Evolutionary conservation across 2,113 vertebrate genomes (phyloP), one percentile per base, ranked within the genome.

Genomic region (Hymenochirus boettgeri): DNA sequence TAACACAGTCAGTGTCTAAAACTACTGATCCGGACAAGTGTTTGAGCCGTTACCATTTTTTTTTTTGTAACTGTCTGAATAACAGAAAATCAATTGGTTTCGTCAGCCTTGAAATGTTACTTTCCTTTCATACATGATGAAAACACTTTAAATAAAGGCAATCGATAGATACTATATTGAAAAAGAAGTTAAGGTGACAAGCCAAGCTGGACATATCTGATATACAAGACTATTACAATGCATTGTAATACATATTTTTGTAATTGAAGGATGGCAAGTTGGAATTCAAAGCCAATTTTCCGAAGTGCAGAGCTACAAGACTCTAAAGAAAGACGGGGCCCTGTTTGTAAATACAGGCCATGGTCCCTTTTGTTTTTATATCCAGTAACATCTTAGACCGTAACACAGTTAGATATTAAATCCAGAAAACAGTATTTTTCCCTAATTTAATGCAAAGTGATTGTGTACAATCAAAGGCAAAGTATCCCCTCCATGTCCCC

Each of bases 31-130:
- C 31, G 37, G 24, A 47, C 29, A 19, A 33, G 56, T 52, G 33
- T 52, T 52, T 27, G 35, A 39, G 51, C 25, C 18, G 10, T 48
- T 48, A 22, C 21, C 22, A 22, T 2, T 48, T 22, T 48, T 48
- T 7, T 42, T n/a, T 48, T 33, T 48, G n/a, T n/a, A 45, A 52
- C 33, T 23, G 52, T 51, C 33, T 15, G 45, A 35, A 24, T 52
- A 67, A 67, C 64, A 56, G 18, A 59, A 67, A 67, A 67, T 67
- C 64, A 67, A 67, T 67, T 15, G 17, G 31, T 59, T 59, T 59
- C 56, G 42, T 66, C 42, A 57, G 29, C 45, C 7, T 29, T 8
- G 45, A 35, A 11, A 59, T 52, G 31, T 18, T 57, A 51, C 24
- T 59, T 67, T 52, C 56, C 31, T 37, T 39, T 58, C 56, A 29